Evolutionary conservation across 2,888 invertebrate genomes (phyloP).

Genomic region (Diploptera punctata): DNA sequence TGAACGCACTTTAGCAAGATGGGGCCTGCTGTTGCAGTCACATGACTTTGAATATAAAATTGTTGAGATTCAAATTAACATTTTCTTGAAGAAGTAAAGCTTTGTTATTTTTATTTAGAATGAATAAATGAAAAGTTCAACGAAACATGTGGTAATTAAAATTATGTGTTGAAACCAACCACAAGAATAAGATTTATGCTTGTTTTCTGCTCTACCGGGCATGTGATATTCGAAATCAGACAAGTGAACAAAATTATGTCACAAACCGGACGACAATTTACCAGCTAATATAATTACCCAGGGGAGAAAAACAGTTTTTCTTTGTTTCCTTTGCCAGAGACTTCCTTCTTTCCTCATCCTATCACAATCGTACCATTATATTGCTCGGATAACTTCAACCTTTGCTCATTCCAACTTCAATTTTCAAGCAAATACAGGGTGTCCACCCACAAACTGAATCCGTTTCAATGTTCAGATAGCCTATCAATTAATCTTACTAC

Average conservation of each 20-base stretch:
- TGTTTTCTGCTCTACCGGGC: constrained; percentile 37
- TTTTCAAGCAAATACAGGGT: too few species aligned
- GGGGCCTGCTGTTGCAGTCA: not conserved
- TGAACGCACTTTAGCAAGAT: not conserved
- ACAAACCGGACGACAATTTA: constrained; percentile 37
- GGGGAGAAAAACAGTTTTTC: constrained; percentile 34
- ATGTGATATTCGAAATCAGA: constrained; percentile 32
- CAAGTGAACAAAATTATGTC: constrained; percentile 35
- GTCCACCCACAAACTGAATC: too few species aligned
- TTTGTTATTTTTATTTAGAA: constrained; percentile 20
- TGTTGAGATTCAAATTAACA: constrained; percentile 31
- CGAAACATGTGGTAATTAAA: constrained; percentile 40
- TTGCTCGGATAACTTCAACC: too few species aligned
- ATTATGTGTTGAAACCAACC: constrained; percentile 23
- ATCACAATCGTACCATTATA: constrained; percentile 36
- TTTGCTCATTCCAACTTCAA: not conserved
- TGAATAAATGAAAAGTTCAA: constrained; percentile 37
- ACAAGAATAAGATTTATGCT: constrained; percentile 32
- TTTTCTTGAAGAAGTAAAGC: constrained; percentile 27
- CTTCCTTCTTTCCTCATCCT: constrained; percentile 26
- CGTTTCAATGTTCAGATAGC: too few species aligned
- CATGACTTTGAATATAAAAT: not conserved
- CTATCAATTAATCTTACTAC: too few species aligned
- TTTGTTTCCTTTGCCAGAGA: constrained; percentile 29
- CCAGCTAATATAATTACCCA: constrained; percentile 38